Evolutionary conservation across 2,113 vertebrate genomes (phyloP).

Genomic region (Labeo rohita): DNA sequence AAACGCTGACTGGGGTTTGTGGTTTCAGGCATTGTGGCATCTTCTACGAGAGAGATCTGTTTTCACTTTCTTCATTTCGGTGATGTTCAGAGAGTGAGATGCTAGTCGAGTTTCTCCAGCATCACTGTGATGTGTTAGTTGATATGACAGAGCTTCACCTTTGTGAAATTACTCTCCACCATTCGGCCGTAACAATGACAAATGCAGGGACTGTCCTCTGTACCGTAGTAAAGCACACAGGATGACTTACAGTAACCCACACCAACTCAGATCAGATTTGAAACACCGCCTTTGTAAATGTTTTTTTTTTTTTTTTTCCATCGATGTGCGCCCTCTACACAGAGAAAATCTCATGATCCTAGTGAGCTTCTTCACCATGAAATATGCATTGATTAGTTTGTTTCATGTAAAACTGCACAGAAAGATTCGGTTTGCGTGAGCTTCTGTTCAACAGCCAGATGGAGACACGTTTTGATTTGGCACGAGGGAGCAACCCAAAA

Average conservation of each 20-base stretch:
- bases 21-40: not conserved
- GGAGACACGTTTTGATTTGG: not conserved
- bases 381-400: slow-evolving; percentile 59
- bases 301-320: not conserved
- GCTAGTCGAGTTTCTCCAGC: not conserved
- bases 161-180: not conserved
- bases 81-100: not conserved
- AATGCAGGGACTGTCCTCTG: not conserved
- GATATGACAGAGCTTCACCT: not conserved
- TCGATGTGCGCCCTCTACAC: slow-evolving; percentile 38
- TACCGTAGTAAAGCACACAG: not conserved
- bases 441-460: slow-evolving; percentile 6
- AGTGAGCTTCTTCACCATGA: slow-evolving; percentile 56
- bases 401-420: slow-evolving; percentile 52
- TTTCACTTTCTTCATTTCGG: not conserved
- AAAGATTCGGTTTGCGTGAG: slow-evolving; percentile 46
- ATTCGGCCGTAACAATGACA: not conserved
- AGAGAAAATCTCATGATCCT: slow-evolving; percentile 58
- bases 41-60: not conserved
- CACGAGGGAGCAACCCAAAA: not conserved
- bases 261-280: not conserved
- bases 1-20: not conserved
- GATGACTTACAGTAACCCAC: not conserved
- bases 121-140: not conserved
- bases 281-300: not conserved